phyloP scores from a whole-genome alignment of 2,113 vertebrate genomes.

The Hipposideros armiger region DNA sequence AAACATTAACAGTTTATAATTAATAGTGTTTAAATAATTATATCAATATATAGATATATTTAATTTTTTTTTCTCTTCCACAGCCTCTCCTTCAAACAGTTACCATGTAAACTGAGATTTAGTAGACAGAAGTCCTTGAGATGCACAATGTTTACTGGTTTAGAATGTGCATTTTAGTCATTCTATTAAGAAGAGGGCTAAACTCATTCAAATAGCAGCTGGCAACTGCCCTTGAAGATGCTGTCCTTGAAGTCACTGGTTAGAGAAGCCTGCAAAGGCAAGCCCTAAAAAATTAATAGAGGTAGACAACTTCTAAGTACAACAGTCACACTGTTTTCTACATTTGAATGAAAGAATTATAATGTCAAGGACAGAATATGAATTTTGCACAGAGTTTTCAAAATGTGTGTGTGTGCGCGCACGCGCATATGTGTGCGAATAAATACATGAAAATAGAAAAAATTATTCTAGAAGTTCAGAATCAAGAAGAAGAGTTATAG shows the following conservation, averaged over 20 bases:
- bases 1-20: background rate
- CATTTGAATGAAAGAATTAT: conserved; percentile 33
- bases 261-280: conserved; percentile 47
- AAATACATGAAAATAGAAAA: background rate
- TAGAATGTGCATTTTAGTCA: conserved; percentile 11
- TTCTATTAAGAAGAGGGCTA: background rate
- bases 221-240: conserved; percentile 57
- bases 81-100: conserved; percentile 10
- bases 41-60: background rate
- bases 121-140: conserved; percentile 34
- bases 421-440: background rate
- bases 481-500: background rate
- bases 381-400: background rate
- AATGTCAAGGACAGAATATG: background rate
- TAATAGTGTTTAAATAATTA: background rate
- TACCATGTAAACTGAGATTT: conserved; percentile 45
- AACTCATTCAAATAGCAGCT: conserved; percentile 49
- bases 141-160: background rate
- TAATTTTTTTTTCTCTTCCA: background rate
- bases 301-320: background rate
- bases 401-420: background rate
- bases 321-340: background rate
- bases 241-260: conserved; percentile 56
- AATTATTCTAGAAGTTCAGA: background rate
- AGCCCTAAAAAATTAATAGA: conserved; percentile 47